phyloP scores from a whole-genome alignment of 2,113 vertebrate species.

The Vombatus ursinus region DNA sequence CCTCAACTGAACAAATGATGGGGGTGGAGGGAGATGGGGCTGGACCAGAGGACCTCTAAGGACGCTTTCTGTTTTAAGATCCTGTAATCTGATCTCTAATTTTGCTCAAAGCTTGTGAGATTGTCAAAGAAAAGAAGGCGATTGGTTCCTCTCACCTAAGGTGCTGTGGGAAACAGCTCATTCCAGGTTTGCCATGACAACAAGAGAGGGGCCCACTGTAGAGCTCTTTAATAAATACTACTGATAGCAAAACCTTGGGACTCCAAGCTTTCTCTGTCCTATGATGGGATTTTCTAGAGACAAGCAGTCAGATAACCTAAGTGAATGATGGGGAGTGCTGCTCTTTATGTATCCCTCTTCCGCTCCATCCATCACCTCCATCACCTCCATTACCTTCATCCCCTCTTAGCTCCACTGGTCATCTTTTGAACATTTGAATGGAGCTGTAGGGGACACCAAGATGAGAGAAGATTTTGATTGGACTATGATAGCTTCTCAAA shows the following conservation, averaged over 20 bases:
- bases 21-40: no score
- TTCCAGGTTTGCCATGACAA: not conserved
- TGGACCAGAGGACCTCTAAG: not conserved
- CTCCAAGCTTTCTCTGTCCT: not conserved
- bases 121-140: not conserved
- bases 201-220: not conserved
- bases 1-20: not conserved
- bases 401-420: not conserved
- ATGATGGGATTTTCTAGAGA: not conserved
- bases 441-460: not conserved
- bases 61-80: not conserved
- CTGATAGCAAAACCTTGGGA: not conserved
- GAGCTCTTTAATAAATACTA: not conserved
- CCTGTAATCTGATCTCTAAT: not conserved
- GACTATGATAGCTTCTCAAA: not conserved
- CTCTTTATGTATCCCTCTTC: not conserved
- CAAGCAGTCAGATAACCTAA: not conserved
- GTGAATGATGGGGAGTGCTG: not conserved
- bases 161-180: not conserved
- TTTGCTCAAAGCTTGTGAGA: not conserved
- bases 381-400: not conserved
- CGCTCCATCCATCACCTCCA: not conserved
- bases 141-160: not conserved
- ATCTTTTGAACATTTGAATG: not conserved
- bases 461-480: not conserved